Evolutionary conservation across 2,888 invertebrate genomes (phyloP).

Genomic region (Lamproptera curius): DNA sequence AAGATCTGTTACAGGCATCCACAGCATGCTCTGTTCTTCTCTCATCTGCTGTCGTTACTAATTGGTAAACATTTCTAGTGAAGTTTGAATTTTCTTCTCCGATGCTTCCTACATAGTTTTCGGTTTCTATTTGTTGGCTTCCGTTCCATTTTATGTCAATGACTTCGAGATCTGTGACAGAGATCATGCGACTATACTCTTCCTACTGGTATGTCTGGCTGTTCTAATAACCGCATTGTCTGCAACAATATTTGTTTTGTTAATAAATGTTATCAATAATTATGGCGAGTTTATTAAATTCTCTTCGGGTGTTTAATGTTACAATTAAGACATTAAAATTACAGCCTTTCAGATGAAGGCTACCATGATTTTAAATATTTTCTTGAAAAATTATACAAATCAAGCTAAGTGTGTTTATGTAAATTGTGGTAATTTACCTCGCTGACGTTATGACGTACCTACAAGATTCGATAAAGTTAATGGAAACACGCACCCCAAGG

Average conservation of each 20-base stretch:
- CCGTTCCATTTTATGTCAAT: conserved; percentile 57
- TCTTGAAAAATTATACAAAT: background rate
- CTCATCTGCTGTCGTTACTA: conserved; percentile 37
- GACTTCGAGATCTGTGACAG: conserved; percentile 41
- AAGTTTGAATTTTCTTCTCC: conserved; percentile 49
- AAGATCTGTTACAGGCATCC: conserved; percentile 30
- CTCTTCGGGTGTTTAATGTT: no score
- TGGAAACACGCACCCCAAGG: background rate
- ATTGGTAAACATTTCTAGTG: conserved; percentile 48
- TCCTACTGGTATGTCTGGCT: conserved; percentile 4
- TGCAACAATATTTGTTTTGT: no score
- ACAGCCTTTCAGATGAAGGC: no score
- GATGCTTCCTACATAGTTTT: conserved; percentile 49
- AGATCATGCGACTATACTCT: conserved; percentile 54
- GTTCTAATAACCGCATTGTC: conserved; percentile 27
- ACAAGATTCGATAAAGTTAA: background rate
- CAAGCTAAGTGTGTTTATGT: background rate
- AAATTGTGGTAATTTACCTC: background rate
- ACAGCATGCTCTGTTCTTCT: conserved; percentile 23
- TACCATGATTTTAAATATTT: conserved; percentile 13
- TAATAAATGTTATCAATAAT: no score
- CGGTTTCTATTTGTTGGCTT: conserved; percentile 40
- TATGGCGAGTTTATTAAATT: no score
- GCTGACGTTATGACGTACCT: background rate
- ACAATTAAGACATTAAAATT: no score